Percentiles rank a stretch among this genome's conserved stretches.
phyloP scores from a whole-genome alignment of 2,113 vertebrate species.

The Chamaea fasciata region DNA sequence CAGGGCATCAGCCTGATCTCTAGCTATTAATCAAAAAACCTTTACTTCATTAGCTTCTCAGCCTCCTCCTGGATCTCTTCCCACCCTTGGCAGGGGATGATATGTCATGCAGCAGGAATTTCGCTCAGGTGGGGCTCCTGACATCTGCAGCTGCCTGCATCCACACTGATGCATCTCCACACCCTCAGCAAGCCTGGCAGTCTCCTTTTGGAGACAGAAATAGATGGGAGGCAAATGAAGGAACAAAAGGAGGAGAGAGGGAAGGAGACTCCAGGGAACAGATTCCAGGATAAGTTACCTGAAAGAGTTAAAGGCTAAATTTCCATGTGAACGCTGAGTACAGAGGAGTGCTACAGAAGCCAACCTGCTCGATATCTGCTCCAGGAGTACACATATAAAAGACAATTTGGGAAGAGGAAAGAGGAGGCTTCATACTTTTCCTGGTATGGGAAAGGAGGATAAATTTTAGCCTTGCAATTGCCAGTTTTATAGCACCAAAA shows the following conservation, averaged over 20 bases:
- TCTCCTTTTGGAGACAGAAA: not conserved
- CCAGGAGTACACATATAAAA: not conserved
- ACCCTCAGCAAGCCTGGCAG: not conserved
- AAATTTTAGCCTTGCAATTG: not conserved
- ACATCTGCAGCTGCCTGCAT: not conserved
- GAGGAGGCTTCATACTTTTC: not conserved
- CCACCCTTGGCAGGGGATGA: not conserved
- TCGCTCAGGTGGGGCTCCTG: not conserved
- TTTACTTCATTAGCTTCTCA: not conserved
- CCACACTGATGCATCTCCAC: not conserved
- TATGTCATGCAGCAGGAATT: not conserved
- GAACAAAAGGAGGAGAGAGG: not conserved
- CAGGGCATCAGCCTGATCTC: not conserved
- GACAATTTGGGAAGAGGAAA: not conserved
- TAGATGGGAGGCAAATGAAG: not conserved
- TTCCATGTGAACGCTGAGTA: not conserved
- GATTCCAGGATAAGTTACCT: not conserved
- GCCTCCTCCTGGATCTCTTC: not conserved
- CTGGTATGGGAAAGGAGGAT: not conserved
- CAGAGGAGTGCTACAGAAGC: not conserved
- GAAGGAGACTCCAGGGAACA: not conserved
- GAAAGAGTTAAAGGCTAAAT: not conserved
- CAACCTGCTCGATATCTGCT: not conserved
- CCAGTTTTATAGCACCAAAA: not conserved
- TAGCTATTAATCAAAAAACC: not conserved